Evolutionary conservation across 1,140 invertebrate species (phyloP), one percentile per base, ranked within the genome.

Genomic region (Drosophila grimshawi): DNA sequence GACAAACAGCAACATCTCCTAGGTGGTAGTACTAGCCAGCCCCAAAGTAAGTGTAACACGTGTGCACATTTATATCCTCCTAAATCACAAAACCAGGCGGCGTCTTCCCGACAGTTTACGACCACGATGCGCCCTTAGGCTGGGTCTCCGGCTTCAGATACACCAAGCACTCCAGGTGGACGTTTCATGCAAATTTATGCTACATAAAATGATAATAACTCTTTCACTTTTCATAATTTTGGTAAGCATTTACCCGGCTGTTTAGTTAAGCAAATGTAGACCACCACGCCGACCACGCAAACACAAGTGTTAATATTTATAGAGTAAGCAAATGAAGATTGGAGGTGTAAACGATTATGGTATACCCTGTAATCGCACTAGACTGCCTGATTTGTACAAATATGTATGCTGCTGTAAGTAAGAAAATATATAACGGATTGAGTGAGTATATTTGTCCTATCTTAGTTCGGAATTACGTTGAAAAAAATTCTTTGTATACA

Each of bases 161-260:
- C 10, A n/a, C 32, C 37, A 43, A 56, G 11, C 76, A 76, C 61
- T 66, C 61, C 56, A 46, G 59, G 64, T 61, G 66, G 66, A 63
- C 61, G 52, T 60, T 32, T 45, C 74, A 80, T 77, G 77, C 64
- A 80, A 80, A 80, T 80, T 80, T 80, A 80, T 80, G 77, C 74
- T 64, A 77, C 77, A 80, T 80, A 80, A 80, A 80, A 80, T 80
- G 77, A 80, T 75, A 78, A 80, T 80, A 80, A 78, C 75, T 80
- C 78, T 80, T 80, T 80, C 75, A 75, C 75, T 78, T 80, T 80
- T 80, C 70, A 74, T 78, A 80, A 74, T 80, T 80, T 80, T 61
- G 70, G 63, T 48, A 65, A 69, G 78, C 75, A 78, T 78, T 80
- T 80, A 80, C 74, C 68, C 78, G 75, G 56, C 62, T 78, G 65